Evolutionary conservation across 2,888 invertebrate species (phyloP).

Genomic region (Monoplex corrugatus): DNA sequence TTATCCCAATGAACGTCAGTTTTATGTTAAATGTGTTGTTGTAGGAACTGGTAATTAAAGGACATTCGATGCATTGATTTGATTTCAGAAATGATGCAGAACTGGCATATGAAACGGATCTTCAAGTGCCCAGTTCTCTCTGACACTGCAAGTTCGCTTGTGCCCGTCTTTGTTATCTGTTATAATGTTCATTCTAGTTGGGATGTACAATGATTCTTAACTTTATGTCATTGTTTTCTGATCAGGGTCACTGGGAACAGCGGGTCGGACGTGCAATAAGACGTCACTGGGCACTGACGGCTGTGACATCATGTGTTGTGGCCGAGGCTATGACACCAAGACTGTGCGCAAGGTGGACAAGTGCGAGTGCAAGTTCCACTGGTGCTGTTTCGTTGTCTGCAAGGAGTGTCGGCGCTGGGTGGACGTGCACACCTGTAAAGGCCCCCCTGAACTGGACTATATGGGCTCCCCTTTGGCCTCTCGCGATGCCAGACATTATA

Average conservation of each 20-base stretch:
- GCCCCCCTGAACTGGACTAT: constrained; percentile 63
- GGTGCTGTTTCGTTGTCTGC: constrained; percentile 93
- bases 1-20: too few relatives aligned
- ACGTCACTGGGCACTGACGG: constrained; percentile 83
- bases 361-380: constrained; percentile 92
- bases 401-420: constrained; percentile 87
- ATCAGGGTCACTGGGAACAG: constrained; percentile 84
- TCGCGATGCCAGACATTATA: background rate
- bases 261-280: constrained; percentile 84
- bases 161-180: too few relatives aligned
- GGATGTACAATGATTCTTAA: background rate
- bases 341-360: constrained; percentile 86
- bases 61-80: too few relatives aligned
- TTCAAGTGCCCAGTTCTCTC: too few relatives aligned
- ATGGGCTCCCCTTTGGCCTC: background rate
- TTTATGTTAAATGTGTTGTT: too few relatives aligned
- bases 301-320: constrained; percentile 84
- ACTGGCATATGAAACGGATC: too few relatives aligned
- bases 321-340: constrained; percentile 83
- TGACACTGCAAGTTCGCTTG: too few relatives aligned
- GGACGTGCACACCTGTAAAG: constrained; percentile 94
- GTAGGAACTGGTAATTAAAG: too few relatives aligned
- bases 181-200: too few relatives aligned
- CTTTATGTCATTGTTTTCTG: background rate
- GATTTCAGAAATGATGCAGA: too few relatives aligned